phyloP scores from a whole-genome alignment of 2,888 invertebrate genomes.

The Sesamia inferens region DNA sequence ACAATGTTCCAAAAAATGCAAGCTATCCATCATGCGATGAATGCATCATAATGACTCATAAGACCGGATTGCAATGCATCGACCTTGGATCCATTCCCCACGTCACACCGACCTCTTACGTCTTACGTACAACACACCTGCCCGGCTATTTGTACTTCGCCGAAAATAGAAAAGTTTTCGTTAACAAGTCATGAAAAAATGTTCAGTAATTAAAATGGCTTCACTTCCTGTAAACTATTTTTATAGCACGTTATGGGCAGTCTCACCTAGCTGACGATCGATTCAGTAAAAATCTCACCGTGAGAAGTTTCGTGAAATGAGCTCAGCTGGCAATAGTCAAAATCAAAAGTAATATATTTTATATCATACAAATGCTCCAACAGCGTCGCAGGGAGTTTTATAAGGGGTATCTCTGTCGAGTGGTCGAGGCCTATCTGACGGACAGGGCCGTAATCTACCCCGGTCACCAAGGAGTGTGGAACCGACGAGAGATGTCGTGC shows the following conservation, averaged over 20 bases:
- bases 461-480: no score
- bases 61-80: conserved; percentile 43
- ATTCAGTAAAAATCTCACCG: no score
- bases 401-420: no score
- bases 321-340: no score
- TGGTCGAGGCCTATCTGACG: no score
- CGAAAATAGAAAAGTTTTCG: conserved; percentile 55
- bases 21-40: conserved; percentile 16
- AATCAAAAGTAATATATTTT: no score
- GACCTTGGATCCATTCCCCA: conserved; percentile 56
- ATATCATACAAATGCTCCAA: no score
- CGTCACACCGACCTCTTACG: conserved; percentile 46
- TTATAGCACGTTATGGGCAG: not conserved
- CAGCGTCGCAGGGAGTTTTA: no score
- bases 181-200: conserved; percentile 28
- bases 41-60: conserved; percentile 47
- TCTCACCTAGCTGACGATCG: no score
- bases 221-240: conserved; percentile 2
- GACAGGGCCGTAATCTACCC: no score
- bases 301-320: no score
- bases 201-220: not conserved
- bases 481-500: no score
- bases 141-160: conserved; percentile 51
- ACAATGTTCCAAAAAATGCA: not conserved
- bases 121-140: conserved; percentile 57